phyloP scores from a whole-genome alignment of 1,140 invertebrate species.

The Drosophila simulans region DNA sequence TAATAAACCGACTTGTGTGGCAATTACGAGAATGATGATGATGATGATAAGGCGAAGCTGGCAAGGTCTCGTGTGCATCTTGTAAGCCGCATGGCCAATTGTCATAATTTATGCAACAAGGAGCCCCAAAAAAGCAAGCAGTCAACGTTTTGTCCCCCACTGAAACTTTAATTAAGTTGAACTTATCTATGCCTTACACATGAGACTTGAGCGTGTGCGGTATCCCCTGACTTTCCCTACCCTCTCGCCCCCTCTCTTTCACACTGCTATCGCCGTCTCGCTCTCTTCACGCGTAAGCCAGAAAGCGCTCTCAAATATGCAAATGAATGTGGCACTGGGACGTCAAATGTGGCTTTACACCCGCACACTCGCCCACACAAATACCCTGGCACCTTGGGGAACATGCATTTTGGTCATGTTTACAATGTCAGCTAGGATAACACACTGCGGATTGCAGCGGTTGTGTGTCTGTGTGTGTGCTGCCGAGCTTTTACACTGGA shows the following conservation, averaged over 20 bases:
- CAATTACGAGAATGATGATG: constrained; percentile 31
- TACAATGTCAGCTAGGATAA: constrained; percentile 81
- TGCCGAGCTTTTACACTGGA: constrained; percentile 23
- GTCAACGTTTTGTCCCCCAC: constrained; percentile 61
- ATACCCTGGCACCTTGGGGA: constrained; percentile 55
- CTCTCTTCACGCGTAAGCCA: constrained; percentile 35
- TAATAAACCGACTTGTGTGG: constrained; percentile 26
- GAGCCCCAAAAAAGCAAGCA: constrained; percentile 45
- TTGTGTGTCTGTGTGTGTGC: constrained; percentile 23
- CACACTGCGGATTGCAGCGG: constrained; percentile 56
- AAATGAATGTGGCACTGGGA: constrained; percentile 74
- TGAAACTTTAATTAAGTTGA: constrained; percentile 79
- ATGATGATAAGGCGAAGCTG: constrained; percentile 41
- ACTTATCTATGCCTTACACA: constrained; percentile 79
- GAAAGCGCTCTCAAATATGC: constrained; percentile 71
- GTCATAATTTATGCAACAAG: constrained; percentile 70
- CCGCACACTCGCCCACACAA: constrained; percentile 32
- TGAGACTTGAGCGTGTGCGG: constrained; percentile 53
- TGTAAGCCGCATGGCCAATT: constrained; percentile 44
- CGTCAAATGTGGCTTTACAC: constrained; percentile 74
- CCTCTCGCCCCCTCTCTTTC: constrained; percentile 5
- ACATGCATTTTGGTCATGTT: constrained; percentile 81
- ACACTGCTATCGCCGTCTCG: neutral
- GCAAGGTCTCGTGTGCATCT: constrained; percentile 46
- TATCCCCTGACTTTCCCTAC: neutral